These are phyloP conservation scores for Malurus splendens DNA, from an alignment of 2,797 vertebrate genomes.

Conservation along the genomic window DNA sequence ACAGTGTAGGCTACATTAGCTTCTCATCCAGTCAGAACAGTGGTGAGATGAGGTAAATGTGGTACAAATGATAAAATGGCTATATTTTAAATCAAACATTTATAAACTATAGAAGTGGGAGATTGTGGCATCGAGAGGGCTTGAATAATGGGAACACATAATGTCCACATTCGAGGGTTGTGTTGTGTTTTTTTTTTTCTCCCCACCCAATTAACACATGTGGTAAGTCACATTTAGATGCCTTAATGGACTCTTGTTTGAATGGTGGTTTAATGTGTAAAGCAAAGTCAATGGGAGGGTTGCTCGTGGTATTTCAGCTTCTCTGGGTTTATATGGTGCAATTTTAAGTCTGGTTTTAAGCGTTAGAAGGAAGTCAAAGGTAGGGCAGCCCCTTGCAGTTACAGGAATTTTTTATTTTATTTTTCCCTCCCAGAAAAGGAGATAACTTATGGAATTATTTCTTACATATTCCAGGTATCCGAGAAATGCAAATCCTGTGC, in stretches of 20 bases:
- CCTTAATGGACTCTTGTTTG: constrained; percentile 55
- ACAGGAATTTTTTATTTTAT: neutral
- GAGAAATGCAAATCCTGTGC: neutral
- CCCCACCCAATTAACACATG: constrained; percentile 52
- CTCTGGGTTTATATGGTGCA: neutral
- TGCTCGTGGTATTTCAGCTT: neutral
- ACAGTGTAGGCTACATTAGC: constrained; percentile 76
- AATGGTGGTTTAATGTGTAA: constrained; percentile 48
- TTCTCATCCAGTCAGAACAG: constrained; percentile 73
- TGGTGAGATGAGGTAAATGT: constrained; percentile 79
- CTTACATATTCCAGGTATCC: neutral
- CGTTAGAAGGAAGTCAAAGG: neutral
- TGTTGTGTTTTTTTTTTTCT: neutral
- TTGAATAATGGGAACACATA: constrained; percentile 64
- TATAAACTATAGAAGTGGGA: constrained; percentile 68
- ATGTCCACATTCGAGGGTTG: constrained; percentile 34
- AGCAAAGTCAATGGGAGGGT: constrained; percentile 35
- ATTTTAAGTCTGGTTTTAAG: constrained; percentile 2
- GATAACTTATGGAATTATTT: neutral
- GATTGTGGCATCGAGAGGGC: constrained; percentile 53
- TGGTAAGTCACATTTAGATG: constrained; percentile 57
- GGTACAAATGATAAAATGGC: constrained; percentile 84
- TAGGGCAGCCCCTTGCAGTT: neutral
- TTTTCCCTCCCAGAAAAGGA: neutral
- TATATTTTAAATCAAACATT: constrained; percentile 79